Evolutionary conservation across 2,797 vertebrate genomes (phyloP), one percentile per base, ranked within the genome.

Genomic region (Galagoides demidoff): DNA sequence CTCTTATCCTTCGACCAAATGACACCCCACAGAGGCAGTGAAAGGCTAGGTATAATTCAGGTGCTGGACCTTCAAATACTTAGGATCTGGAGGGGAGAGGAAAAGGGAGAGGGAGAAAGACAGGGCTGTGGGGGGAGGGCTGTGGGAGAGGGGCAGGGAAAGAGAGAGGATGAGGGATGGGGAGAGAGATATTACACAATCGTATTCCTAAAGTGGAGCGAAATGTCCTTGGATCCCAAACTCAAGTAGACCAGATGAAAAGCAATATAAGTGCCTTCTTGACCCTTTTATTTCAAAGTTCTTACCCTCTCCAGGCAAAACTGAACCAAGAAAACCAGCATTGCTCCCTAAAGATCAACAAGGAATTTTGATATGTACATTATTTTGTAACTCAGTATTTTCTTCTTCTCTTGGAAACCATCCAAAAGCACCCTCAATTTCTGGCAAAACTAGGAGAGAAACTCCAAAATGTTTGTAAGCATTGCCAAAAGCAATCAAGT

Each of bases 381-480:
- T 39, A 25, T 74, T 95, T 49, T 77, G n/a, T 95, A 87, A 84
- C 20, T 77, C 22, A 68, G 61, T 66, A 92, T 84, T 84, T 82
- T 77, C 71, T 61, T 14, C 45, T 59, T 39, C 52, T 95, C 57
- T 95, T 76, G 59, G 88, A 96, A 96, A 93, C 63, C 45, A 90
- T 89, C 78, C 82, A 92, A 86, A 93, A 95, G 70, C 73, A 37
- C 25, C 85, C 27, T 95, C 49, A 81, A 34, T 66, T 90, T 95
- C 88, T 95, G 63, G 73, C 57, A 87, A 94, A 94, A 90, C 52
- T 77, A 64, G 57, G 25, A 85, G 45, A 93, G 68, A 92, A 59
- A 91, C 49, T 95, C 76, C 74, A 87, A 94, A 96, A 90, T 95
- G 90, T 70, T 88, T 96, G 77, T 78, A 95, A 89, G 70, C 64